Base-by-base conservation (phyloP, 2,797 vertebrate genomes). In the Schizothorax lantsangensis region DNA sequence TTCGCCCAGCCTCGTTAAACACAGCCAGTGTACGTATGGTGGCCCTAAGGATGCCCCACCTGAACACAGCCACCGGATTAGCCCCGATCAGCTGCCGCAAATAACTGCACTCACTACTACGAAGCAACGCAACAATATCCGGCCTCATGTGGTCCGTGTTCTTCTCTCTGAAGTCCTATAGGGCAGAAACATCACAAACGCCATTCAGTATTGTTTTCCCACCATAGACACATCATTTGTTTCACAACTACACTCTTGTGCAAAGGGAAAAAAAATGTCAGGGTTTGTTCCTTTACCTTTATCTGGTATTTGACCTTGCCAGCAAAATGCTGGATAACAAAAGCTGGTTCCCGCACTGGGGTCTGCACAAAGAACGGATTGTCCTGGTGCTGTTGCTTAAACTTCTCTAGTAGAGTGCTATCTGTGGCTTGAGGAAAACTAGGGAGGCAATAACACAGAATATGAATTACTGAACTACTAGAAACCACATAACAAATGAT, bases 131-230 rank as follows among this genome's bases (percentile, higher is more conserved):
- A 10, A 98, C 94, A 0, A 98, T 97, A 82, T 98, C 98, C 0
- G 97, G 97, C 15, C 96, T 95, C 97, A 99, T 97, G 94, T 97
- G 97, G 90, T 98, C 98, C 9, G 96, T 97, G 91, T 99, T 99
- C 86, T 98, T 99, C 93, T 96, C 95, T 57, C 93, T 94, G 91
- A 99, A 99, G 91, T 97, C 97, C 98, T 99, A 90, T 1, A 21
- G 54, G 33, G 49, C 49, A 64, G 12, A 68, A 3, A 85, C 62
- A 86, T 78, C 40, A 40, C 68, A 78, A 82, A 45, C 1, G 10
- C 69, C n/a, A 4, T 10, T 77, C 15, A 79, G 14, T 62, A 80
- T 5, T 57, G 1, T 33, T 71, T 38, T 81, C 52, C 77, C 68
- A 86, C 78, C 30, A 49, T 17, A 38, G 68, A 40, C 54, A 33